Base-by-base conservation (phyloP, 2,797 vertebrate species). In the Tachyglossus aculeatus region DNA sequence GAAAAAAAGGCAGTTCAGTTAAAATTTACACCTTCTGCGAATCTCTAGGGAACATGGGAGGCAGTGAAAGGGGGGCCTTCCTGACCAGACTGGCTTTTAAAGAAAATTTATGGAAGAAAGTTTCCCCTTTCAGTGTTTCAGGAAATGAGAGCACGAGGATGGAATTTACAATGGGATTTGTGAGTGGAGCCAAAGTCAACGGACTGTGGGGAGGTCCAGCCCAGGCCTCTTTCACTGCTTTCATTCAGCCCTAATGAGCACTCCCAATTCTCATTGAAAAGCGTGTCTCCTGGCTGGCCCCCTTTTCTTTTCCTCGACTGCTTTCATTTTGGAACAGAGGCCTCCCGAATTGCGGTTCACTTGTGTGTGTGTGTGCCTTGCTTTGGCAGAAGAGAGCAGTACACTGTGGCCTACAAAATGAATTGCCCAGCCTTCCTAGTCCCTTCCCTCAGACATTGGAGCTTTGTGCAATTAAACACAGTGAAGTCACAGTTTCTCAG, bases 401-500 rank as follows among this genome's bases (percentile, higher is more conserved):
- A 86, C 88, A 77, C 74, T 56, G 88, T 78, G 88, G 81, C 92
- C 90, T 86, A 90, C 85, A 86, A 88, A 90, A 80, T 89, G 83
- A 90, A 90, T 88, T 74, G 73, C 89, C 71, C 85, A 84, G 85
- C 77, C 71, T 80, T 62, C 16, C 61, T 60, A 65, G 70, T 67
- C 73, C 68, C 73, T 79, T 71, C 59, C 57, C 48, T 11, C 16
- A 38, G 85, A 94, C 91, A 94, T 94, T 90, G 64, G 90, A 34
- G 63, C 88, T 90, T 91, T 93, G 91, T 92, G 71, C 19, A 63
- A 69, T 76, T 74, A 32, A 83, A 78, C 72, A 85, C 83, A 89
- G 87, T 74, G 86, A 70, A 32, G 73, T 72, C 83, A 89, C 86
- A 87, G 86, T 90, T 94, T 93, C 93, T 93, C 94, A 94, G 91